Conservation (phyloP, 2,113 vertebrate species). For the Pollachius pollachius region DNA sequence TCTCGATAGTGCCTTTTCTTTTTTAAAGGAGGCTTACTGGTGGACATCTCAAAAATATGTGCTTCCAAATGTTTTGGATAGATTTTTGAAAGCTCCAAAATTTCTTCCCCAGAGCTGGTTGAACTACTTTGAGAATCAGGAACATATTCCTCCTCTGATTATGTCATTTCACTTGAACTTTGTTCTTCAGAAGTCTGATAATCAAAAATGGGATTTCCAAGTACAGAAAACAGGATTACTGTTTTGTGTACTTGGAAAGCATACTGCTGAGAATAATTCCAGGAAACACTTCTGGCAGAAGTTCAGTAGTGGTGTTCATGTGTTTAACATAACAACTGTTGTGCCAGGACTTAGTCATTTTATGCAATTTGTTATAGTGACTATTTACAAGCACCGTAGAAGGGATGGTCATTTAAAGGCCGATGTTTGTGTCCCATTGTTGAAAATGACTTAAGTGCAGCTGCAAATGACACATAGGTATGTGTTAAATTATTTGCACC, state of each 20-base stretch:
- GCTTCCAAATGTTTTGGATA: neutral
- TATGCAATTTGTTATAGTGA: constrained; percentile 22
- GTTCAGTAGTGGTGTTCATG: neutral
- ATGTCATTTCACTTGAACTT: constrained; percentile 13
- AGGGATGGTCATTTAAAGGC: neutral
- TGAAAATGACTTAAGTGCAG: neutral
- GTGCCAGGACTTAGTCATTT: constrained; percentile 10
- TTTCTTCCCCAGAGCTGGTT: constrained; percentile 6
- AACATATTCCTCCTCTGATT: constrained; percentile 32
- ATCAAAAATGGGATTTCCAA: too few species aligned
- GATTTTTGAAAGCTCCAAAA: neutral
- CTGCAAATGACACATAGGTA: neutral
- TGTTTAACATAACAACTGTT: constrained; percentile 4
- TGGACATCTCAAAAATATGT: neutral
- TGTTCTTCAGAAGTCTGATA: constrained; percentile 9
- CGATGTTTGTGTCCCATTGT: too few species aligned
- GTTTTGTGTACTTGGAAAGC: neutral
- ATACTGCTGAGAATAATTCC: constrained; percentile 5
- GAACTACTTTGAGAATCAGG: constrained; percentile 23
- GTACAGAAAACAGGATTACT: neutral
- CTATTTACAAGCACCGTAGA: constrained; percentile 2
- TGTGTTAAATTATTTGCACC: too few species aligned
- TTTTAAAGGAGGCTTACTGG: neutral
- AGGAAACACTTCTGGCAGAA: constrained; percentile 3
- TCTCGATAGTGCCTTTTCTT: neutral